These are phyloP conservation scores for Drosophila pegasa DNA, from an alignment of 2,888 invertebrate species.

Conservation along the genomic window DNA sequence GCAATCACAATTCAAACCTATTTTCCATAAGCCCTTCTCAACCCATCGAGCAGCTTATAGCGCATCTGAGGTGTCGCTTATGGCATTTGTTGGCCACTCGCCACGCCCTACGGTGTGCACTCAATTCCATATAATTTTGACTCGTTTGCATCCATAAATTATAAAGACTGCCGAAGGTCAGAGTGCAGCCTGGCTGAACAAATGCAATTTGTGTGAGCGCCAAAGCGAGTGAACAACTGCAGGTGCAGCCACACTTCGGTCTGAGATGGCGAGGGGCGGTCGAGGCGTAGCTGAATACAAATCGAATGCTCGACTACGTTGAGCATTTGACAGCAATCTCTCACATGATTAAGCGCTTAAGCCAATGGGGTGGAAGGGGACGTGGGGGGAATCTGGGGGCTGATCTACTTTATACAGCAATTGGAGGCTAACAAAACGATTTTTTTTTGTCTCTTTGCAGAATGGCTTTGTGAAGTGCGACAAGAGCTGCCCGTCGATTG, in stretches of 20 bases:
- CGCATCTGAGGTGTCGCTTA: conserved; percentile 30
- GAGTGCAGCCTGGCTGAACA: conserved; percentile 48
- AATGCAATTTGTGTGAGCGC: conserved; percentile 44
- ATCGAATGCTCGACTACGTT: conserved; percentile 45
- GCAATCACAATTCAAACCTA: not conserved
- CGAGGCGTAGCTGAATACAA: conserved; percentile 29
- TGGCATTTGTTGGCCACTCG: not conserved
- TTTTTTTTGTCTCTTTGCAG: conserved; percentile 86
- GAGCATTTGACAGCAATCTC: conserved; percentile 50
- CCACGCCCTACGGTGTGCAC: conserved; percentile 57
- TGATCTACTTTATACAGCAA: conserved; percentile 27
- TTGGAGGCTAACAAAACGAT: not conserved
- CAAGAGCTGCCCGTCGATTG: conserved; percentile 91
- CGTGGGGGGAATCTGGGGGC: not conserved
- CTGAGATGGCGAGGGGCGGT: not conserved
- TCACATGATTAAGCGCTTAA: conserved; percentile 58
- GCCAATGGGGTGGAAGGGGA: conserved; percentile 17
- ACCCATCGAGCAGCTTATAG: conserved; percentile 13
- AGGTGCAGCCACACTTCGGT: conserved; percentile 38
- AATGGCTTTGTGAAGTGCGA: conserved; percentile 94
- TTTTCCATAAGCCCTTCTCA: not conserved
- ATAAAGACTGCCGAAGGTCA: conserved; percentile 52
- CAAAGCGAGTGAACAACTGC: conserved; percentile 30
- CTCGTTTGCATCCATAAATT: conserved; percentile 56
- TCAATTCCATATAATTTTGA: conserved; percentile 59